Base-by-base conservation (phyloP, 2,797 vertebrate species). In the Triplophysa bombifrons region DNA sequence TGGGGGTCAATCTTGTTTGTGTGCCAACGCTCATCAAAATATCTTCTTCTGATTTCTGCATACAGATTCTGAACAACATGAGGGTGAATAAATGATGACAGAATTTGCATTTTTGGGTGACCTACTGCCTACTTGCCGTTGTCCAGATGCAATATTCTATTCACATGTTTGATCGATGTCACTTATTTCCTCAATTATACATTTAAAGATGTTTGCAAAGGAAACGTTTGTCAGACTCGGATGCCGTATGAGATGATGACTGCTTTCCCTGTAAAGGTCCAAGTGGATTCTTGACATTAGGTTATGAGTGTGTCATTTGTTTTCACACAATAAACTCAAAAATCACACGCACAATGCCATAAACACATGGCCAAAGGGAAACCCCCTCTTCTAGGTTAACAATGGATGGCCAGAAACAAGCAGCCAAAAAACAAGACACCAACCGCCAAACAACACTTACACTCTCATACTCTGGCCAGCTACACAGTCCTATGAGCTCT, bases 241-340 rank as follows among this genome's bases (percentile, higher is more conserved):
- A 72, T 25, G 51, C 74, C 20, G 1, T 73, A 84, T 87, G 90
- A 91, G 91, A 86, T 90, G 53, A 82, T 85, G 90, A 91, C 92
- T 90, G 85, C 82, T 92, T 89, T 90, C 90, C 89, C 88, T 88
- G 87, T 91, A 34, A 85, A 19, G 87, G 89, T 91, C 89, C 88
- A 89, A 90, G 90, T 88, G 90, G 91, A 91, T 91, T 92, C 91
- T 91, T 90, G 89, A 92, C 91, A 92, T 92, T 90, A 91, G 89
- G 90, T 91, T 92, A 91, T 93, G 90, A 91, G n/a, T 88, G 89
- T 91, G 87, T 92, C 91, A 93, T 92, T 91, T 92, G 89, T 90
- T 90, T 81, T 38, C 64, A 41, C 64, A 66, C 68, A 88, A 66
- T 86, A 82, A 63, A 71, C 48, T 46, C 80, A 56, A 50, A 61